Conservation (phyloP, 2,113 vertebrate species). For the Thamnaconus septentrionalis region DNA sequence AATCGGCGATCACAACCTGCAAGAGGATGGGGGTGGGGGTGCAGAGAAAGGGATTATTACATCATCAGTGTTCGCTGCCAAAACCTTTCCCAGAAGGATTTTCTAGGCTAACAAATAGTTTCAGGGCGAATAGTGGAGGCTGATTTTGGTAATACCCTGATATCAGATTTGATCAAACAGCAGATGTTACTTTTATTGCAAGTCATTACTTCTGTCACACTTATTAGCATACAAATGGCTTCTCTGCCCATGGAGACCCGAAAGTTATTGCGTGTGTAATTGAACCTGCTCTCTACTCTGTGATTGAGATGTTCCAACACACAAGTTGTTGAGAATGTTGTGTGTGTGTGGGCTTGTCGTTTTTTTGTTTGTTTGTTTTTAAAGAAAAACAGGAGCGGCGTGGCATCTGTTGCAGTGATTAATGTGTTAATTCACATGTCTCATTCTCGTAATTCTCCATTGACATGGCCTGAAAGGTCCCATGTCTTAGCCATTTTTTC, state of each 20-base stretch:
- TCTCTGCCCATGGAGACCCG: slow-evolving; percentile 57
- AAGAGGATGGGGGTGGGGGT: background rate
- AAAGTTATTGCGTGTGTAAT: slow-evolving; percentile 71
- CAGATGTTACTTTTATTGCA: slow-evolving; percentile 70
- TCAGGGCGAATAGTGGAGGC: slow-evolving; percentile 51
- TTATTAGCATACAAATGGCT: slow-evolving; percentile 75
- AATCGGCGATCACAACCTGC: background rate
- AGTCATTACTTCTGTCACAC: slow-evolving; percentile 66
- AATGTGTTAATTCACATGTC: no score
- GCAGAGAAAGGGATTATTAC: slow-evolving; percentile 24
- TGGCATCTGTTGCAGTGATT: no score
- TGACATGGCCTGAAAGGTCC: no score
- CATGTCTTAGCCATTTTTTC: no score
- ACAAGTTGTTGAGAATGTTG: background rate
- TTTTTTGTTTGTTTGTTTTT: no score
- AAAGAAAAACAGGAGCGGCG: no score
- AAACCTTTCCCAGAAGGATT: slow-evolving; percentile 51
- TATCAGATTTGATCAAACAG: slow-evolving; percentile 67
- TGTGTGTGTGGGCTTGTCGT: no score
- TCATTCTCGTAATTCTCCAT: no score
- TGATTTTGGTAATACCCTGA: slow-evolving; percentile 55
- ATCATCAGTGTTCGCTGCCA: slow-evolving; percentile 29
- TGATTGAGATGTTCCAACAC: slow-evolving; percentile 60
- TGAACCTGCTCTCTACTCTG: slow-evolving; percentile 64
- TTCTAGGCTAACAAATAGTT: slow-evolving; percentile 53